Percentiles rank a stretch among this genome's conserved stretches.
phyloP scores from a whole-genome alignment of 2,797 vertebrate species.

The Syngnathus acus region DNA sequence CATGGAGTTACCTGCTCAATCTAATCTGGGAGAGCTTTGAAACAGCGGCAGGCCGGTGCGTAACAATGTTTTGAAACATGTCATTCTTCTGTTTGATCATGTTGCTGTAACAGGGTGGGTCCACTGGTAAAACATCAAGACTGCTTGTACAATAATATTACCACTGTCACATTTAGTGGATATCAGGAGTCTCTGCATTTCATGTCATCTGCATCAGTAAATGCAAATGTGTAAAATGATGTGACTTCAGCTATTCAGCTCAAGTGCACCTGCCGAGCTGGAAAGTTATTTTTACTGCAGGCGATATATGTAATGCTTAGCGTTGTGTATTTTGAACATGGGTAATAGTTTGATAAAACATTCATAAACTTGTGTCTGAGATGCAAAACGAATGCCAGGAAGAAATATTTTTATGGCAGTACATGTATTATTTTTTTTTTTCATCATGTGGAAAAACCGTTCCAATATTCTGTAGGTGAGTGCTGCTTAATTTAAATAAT shows the following conservation, averaged over 20 bases:
- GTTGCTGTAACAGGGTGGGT: slow-evolving; percentile 66
- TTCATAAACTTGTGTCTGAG: background rate
- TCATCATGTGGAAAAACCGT: no score
- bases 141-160: slow-evolving; percentile 57
- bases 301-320: background rate
- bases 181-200: slow-evolving; percentile 34
- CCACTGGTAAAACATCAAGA: slow-evolving; percentile 56
- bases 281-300: background rate
- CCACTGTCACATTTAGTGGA: slow-evolving; percentile 43
- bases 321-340: background rate
- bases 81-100: slow-evolving; percentile 56
- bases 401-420: no score
- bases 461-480: no score
- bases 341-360: background rate
- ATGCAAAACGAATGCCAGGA: background rate
- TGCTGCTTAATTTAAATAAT: no score
- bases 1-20: slow-evolving; percentile 56
- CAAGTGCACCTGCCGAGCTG: background rate
- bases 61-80: slow-evolving; percentile 60
- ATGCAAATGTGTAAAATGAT: background rate
- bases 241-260: background rate
- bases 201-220: slow-evolving; percentile 31
- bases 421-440: background rate
- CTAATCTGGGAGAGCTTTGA: slow-evolving; percentile 49
- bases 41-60: slow-evolving; percentile 42